Evolutionary conservation across 1,140 invertebrate species (phyloP).

Genomic region (Cylas formicarius): DNA sequence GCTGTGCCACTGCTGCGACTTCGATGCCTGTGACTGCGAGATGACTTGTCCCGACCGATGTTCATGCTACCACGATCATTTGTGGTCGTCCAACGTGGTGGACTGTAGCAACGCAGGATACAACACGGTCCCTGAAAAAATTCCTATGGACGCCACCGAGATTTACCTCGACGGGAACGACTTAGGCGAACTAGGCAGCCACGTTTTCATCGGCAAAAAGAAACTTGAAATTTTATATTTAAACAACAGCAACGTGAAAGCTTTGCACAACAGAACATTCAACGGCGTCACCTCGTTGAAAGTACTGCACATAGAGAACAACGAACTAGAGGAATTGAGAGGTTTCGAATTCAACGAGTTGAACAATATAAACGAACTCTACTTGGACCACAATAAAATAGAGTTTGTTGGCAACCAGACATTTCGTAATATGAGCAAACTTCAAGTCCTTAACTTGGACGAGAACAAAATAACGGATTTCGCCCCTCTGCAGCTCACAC

Average conservation of each 20-base stretch:
- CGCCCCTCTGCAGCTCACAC: slow-evolving; percentile 60
- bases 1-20: slow-evolving; percentile 83
- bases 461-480: slow-evolving; percentile 72
- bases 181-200: slow-evolving; percentile 68
- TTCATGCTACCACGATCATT: slow-evolving; percentile 81
- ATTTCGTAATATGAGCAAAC: slow-evolving; percentile 61
- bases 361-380: slow-evolving; percentile 69
- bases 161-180: slow-evolving; percentile 83
- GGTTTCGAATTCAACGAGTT: slow-evolving; percentile 70
- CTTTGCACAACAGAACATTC: slow-evolving; percentile 78
- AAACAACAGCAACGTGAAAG: slow-evolving; percentile 71
- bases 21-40: slow-evolving; percentile 84
- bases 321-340: slow-evolving; percentile 62
- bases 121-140: slow-evolving; percentile 62
- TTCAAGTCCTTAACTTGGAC: slow-evolving; percentile 72
- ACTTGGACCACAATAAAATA: slow-evolving; percentile 74
- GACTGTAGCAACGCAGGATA: slow-evolving; percentile 74
- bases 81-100: slow-evolving; percentile 87
- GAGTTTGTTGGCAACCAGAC: slow-evolving; percentile 66
- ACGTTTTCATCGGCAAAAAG: slow-evolving; percentile 81
- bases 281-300: slow-evolving; percentile 67
- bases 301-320: slow-evolving; percentile 77
- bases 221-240: slow-evolving; percentile 74
- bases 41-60: slow-evolving; percentile 85
- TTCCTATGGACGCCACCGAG: slow-evolving; percentile 86